Base-by-base conservation (phyloP, 2,113 vertebrate species). In the Dendropsophus ebraccatus region DNA sequence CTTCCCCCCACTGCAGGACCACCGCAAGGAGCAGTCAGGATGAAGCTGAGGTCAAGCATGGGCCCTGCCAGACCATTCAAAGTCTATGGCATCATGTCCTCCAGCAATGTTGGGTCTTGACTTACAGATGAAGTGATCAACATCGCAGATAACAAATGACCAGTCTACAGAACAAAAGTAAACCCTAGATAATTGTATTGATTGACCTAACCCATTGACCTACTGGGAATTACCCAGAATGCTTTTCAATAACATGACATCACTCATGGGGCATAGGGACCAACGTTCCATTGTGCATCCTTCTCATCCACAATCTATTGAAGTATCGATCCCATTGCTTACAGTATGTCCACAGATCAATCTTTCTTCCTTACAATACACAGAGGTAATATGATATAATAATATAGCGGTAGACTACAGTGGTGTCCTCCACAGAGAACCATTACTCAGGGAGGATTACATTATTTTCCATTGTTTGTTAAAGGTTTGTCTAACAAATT, bases 231-330 rank as follows among this genome's bases (percentile, higher is more conserved):
- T 75, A 60, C 54, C 78, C 50, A 62, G 30, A 62, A 65, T 62
- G 32, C 54, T 45, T 28, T 62, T 81, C 35, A 62, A 47, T 65
- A 65, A 81, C 78, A 41, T 81, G 56, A 65, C 32, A 50, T 28
- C 11, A 76, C 23, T 76, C 47, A 50, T 25, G 25, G 21, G 14
- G 23, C 21, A 76, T 30, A 30, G n/a, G 25, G 49, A 49, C 1
- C n/a, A 28, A 5, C 16, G 16, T 6, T 30, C 25, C 7, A 52
- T 8, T 17, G 17, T 49, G 72, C n/a, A 25, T 4, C 45, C 72
- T 45, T 21, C 19, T 52, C 23, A 23, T 50, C 0, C 73, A 76
- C 30, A 70, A 70, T 69, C 5, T 69, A 35, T 69, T 19, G 35
- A 41, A 12, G 19, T 41, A 70, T 37, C 23, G 67, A 70, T 70